These are phyloP conservation scores for Muschampia plurimacula DNA, from an alignment of 2,888 invertebrate species.

Conservation along the genomic window DNA sequence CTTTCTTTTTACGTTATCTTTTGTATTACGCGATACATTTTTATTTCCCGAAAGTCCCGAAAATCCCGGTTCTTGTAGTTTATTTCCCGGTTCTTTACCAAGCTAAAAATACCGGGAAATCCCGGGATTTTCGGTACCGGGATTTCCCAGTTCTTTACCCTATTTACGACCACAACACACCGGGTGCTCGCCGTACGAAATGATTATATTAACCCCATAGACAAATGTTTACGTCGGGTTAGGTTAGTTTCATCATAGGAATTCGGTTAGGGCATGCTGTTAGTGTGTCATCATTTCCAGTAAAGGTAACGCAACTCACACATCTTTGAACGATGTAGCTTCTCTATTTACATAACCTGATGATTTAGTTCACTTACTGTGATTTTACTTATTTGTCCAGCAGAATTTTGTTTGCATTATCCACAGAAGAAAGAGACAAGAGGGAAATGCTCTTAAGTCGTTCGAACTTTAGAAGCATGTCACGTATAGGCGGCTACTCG, in stretches of 20 bases:
- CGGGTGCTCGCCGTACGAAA: conserved; percentile 65
- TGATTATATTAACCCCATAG: conserved; percentile 78
- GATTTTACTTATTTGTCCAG: neutral
- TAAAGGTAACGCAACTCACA: neutral
- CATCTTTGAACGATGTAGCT: neutral
- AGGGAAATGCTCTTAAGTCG: too few relatives aligned
- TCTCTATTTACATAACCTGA: neutral
- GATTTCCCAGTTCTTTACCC: too few relatives aligned
- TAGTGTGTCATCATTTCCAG: neutral
- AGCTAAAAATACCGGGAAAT: too few relatives aligned
- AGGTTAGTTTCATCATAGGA: conserved; percentile 48
- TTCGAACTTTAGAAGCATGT: too few relatives aligned
- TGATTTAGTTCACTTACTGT: neutral
- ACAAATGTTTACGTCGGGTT: conserved; percentile 61
- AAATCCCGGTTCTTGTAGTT: too few relatives aligned
- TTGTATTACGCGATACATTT: too few relatives aligned
- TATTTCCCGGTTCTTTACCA: too few relatives aligned
- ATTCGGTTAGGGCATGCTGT: conserved; percentile 38
- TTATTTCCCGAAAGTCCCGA: too few relatives aligned
- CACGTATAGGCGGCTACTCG: too few relatives aligned
- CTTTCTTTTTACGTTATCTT: too few relatives aligned
- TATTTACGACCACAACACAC: conserved; percentile 63
- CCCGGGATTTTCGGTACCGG: too few relatives aligned
- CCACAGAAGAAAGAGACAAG: neutral
- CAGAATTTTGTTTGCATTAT: neutral